Evolutionary conservation across 1,140 invertebrate genomes (phyloP), one percentile per base, ranked within the genome.

Genomic region (Hycleus phaleratus): DNA sequence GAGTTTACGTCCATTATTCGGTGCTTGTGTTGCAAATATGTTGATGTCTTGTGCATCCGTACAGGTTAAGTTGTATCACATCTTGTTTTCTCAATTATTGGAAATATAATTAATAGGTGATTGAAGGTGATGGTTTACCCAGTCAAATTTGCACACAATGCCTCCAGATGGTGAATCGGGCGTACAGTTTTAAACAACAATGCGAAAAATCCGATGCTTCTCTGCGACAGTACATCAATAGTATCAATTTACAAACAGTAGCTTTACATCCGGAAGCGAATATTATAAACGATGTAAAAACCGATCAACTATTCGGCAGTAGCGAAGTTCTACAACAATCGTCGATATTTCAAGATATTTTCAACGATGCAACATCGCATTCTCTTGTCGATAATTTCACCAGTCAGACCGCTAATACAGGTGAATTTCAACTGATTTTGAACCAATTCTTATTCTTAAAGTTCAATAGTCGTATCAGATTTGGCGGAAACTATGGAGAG

Each of bases 401-500:
- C 45, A 64, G 59, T 56, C 63, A 67, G 39, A 67, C 63, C 62
- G 58, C 60, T 44, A 70, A 60, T 60, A 64, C 59, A 63, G 18
- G 18, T 18, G 18, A 18, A 18, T 18, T 18, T 18, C 18, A 18
- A 18, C 18, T 18, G 18, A 18, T 18, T 18, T 18, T 18, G 1
- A 1, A 18, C 18, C 18, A 18, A 18, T 18, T 18, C 18, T 18
- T 18, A 18, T 18, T 18, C 18, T 18, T 18, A 18, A 18, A 18
- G 18, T 18, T 18, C 1, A 1, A 18, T 18, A 18, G 66, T 68
- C 55, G 67, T 69, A 39, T 64, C 68, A 57, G 70, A 71, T 63
- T 68, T 73, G 45, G 70, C 68, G 42, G 71, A 73, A 63, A 73
- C 71, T 1, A 72, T 73, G 70, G 68, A 73, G 57, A 73, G 70